Evolutionary conservation across 2,888 invertebrate species (phyloP), one percentile per base, ranked within the genome.

Genomic region (Patella ulyssiponensis): DNA sequence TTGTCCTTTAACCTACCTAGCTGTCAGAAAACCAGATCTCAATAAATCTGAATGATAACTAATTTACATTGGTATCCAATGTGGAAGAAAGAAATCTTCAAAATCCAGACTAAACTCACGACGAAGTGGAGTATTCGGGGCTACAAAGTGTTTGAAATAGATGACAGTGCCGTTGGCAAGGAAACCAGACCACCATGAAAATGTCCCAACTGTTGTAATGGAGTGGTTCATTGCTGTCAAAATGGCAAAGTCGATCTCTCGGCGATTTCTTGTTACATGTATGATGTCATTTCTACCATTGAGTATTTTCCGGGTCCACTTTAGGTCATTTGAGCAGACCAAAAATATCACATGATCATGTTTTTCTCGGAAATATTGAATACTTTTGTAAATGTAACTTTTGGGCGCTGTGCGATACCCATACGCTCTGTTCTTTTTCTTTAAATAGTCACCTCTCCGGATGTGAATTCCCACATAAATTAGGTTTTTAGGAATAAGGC

Each of bases 61-160:
- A 9, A 44, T 44, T 64, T 64, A 64, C 64, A 64, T 23, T 20
- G 64, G 64, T 64, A 23, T 64, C 64, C 64, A 64, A 64, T 64
- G 64, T 9, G 20, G 64, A 20, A 64, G 23, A 14, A 64, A 64
- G 23, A 64, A 64, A 14, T 64, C 64, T 23, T 23, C 23, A 23
- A 64, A 64, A 20, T 64, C 64, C 12, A 20, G 20, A 64, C 64
- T 64, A 64, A 64, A 64, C 23, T 64, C 64, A 23, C 23, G 20
- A 17, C 64, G 64, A 15, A 64, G 64, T 20, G 20, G 23, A 9
- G 64, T 23, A 23, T 64, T 64, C 64, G 64, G 64, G 20, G 14
- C 64, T 23, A 64, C 17, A 23, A 64, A 64, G 23, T 64, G 9
- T 64, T 23, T 20, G 23, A 64, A 64, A 15, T 64, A 64, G 11